Evolutionary conservation across 2,113 vertebrate species (phyloP), one percentile per base, ranked within the genome.

Genomic region (Marcusenius ussheri): DNA sequence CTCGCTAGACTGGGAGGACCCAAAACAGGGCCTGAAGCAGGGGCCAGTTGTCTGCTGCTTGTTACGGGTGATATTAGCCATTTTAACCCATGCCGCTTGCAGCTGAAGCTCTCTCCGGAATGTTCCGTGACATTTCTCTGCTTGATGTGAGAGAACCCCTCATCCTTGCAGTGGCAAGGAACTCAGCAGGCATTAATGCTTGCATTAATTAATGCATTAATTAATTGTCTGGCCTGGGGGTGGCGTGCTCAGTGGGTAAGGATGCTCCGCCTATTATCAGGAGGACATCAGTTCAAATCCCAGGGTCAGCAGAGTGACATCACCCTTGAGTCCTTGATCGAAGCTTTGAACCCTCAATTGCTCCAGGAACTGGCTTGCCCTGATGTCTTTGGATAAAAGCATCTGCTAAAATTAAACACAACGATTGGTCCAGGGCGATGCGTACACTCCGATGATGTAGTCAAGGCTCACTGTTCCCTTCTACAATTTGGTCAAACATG

Each of bases 101-200:
- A 39, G 24, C 62, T 50, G 62, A 49, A 46, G 21, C 8, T 42
- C 35, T 66, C 56, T 53, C 39, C 39, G 21, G 35, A 42, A 51
- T 21, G 35, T 39, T 42, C 31, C 10, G 19, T 88, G 53, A 24
- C 56, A 11, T 51, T 88, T 7, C 87, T 21, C 45, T 24, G 35
- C 31, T 39, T n/a, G 2, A 46, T 4, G 56, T 46, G 3, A 45
- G 87, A 88, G 39, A 88, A 88, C 87, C 35, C 27, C 58, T 66
- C 51, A 88, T 58, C 86, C 51, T 3, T 31, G 51, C 87, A 90
- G 84, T 35, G 35, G 19, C 47, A 31, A 58, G 74, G 39, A 74
- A 42, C 21, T 91, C 58, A 53, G 90, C 70, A 70, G 50, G 87
- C 47, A 88, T 90, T 91, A 91, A 87, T 42, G 39, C 39, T 42